Evolutionary conservation across 2,113 vertebrate genomes (phyloP).

Genomic region (Embiotoca jacksoni): DNA sequence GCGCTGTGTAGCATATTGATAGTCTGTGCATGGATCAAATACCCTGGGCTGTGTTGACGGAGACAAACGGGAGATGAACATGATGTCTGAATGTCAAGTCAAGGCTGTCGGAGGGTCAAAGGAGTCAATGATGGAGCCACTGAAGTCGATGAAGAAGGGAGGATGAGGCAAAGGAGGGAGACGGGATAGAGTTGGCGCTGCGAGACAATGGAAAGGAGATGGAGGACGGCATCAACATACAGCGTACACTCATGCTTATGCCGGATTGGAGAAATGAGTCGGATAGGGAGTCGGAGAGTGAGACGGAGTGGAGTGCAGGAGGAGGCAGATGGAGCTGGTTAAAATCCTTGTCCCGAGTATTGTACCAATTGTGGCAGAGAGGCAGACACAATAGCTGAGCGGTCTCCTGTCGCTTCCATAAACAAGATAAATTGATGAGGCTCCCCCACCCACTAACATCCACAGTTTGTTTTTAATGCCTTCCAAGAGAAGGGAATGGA

Average conservation of each 20-base stretch:
- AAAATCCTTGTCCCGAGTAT: conserved; percentile 71
- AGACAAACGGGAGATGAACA: conserved; percentile 62
- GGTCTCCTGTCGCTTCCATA: conserved; percentile 75
- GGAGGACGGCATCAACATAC: conserved; percentile 6
- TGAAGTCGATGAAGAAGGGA: conserved; percentile 56
- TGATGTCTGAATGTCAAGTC: conserved; percentile 70
- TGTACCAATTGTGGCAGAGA: conserved; percentile 76
- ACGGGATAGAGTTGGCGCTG: conserved; percentile 1
- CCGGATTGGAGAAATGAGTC: conserved; percentile 33
- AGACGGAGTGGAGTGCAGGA: conserved; percentile 47
- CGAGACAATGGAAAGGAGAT: not conserved
- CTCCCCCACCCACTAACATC: conserved; percentile 72
- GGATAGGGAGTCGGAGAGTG: conserved; percentile 43
- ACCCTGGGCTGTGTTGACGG: conserved; percentile 51
- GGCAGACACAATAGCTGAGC: conserved; percentile 75
- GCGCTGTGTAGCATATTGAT: conserved; percentile 43
- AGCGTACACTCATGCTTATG: not conserved
- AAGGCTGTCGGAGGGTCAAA: conserved; percentile 64
- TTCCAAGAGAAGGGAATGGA: conserved; percentile 68
- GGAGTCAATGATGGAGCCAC: conserved; percentile 68
- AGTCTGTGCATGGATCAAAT: conserved; percentile 59
- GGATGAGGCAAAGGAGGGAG: not conserved
- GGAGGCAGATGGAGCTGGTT: conserved; percentile 75
- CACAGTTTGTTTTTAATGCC: conserved; percentile 74
- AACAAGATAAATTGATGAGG: conserved; percentile 77